phyloP scores from a whole-genome alignment of 2,113 vertebrate genomes.

The Antechinus stuartii region DNA sequence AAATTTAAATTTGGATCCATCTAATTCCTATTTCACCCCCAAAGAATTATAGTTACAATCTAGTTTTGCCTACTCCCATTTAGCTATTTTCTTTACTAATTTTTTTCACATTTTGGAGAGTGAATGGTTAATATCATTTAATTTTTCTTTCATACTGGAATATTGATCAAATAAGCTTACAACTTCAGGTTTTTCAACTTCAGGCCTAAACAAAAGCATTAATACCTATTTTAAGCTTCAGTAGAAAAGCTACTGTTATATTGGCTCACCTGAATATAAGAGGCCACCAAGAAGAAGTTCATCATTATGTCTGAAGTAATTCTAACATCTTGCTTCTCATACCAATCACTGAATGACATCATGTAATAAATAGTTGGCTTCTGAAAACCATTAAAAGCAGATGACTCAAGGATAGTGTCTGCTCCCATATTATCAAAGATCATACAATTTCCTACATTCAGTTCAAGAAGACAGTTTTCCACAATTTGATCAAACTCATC shows the following conservation, averaged over 20 bases:
- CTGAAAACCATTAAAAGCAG: conserved; percentile 85
- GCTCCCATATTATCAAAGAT: conserved; percentile 93
- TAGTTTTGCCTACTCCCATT: conserved; percentile 89
- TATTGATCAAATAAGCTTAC: conserved; percentile 91
- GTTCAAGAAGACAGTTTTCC: conserved; percentile 93
- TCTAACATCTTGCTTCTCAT: conserved; percentile 94
- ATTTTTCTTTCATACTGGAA: conserved; percentile 89
- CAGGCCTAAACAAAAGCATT: conserved; percentile 85
- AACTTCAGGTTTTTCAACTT: conserved; percentile 82
- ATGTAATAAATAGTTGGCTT: conserved; percentile 91
- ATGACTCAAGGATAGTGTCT: conserved; percentile 89
- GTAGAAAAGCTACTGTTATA: conserved; percentile 89
- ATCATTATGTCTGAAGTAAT: conserved; percentile 90
- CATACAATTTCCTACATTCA: conserved; percentile 95
- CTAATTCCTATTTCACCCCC: conserved; percentile 82
- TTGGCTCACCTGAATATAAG: conserved; percentile 90
- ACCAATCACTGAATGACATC: conserved; percentile 95
- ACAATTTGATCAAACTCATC: conserved; percentile 96
- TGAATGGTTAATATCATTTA: conserved; percentile 82
- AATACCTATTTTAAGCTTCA: conserved; percentile 89
- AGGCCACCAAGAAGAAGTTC: conserved; percentile 94
- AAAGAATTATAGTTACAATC: conserved; percentile 86
- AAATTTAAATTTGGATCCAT: conserved; percentile 84
- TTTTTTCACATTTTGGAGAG: conserved; percentile 85
- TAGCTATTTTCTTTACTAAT: conserved; percentile 77